Base-by-base conservation (phyloP, 1,140 invertebrate genomes). In the Leguminivora glycinivorella region DNA sequence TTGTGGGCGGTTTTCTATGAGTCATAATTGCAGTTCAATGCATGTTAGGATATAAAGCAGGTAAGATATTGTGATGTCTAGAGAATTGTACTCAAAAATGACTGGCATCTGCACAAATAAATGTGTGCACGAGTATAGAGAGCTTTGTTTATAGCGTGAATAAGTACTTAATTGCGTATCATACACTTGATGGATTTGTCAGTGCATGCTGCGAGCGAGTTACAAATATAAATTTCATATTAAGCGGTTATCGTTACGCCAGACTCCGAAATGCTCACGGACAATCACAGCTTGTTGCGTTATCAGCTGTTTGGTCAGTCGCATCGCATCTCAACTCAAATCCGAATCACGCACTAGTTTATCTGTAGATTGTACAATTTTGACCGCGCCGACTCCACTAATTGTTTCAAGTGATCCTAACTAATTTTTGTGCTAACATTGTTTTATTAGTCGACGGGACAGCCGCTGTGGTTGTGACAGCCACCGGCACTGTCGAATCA, bases 371-470 rank as follows among this genome's bases (percentile, higher is more conserved):
- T 29, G 58, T 31, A 29, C 26, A 25, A 25, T 63, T 29, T 63
- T 63, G 26, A 22, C 47, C 47, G 25, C 12, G 25, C 25, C 14
- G 58, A 63, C 19, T 10, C 3, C 58, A 63, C 58, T 63, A 63
- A 63, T 63, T 63, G 58, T 14, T 63, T 29, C 58, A 63, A 63
- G 58, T 63, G 24, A 10, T 52, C 67, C 29, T 69, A 58, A 67
- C 56, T 72, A 40, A 72, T 71, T 73, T 71, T 74, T 71, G 66
- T 68, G 26, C 58, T 56, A 63, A 69, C 67, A 70, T 70, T 69
- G 69, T 68, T 67, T 71, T 29, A 63, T 63, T 70, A 70, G 66
- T 75, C 67, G 14, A 70, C 71, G 69, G 34, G 29, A 69, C 26
- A 31, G 58, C 25, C 56, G 19, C 58, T 17, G 58, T 63, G 9